These are phyloP conservation scores for Melanotus villosus DNA, from an alignment of 2,888 invertebrate species.

Conservation along the genomic window DNA sequence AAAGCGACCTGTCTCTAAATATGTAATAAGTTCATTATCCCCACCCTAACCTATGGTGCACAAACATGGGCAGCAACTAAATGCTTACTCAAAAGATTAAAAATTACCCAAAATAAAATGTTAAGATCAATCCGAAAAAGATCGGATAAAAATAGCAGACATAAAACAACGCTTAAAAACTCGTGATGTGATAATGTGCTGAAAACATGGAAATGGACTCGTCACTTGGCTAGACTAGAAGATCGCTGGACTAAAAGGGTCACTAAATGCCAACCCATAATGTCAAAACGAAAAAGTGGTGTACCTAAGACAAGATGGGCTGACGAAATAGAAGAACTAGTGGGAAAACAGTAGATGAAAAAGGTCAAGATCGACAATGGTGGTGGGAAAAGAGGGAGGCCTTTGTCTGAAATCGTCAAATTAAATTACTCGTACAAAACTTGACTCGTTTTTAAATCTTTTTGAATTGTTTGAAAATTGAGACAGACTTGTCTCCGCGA, in stretches of 20 bases:
- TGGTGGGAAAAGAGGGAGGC: too few species aligned
- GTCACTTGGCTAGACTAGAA: background rate
- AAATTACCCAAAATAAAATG: conserved; percentile 10
- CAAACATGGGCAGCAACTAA: conserved; percentile 2
- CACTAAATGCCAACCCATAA: background rate
- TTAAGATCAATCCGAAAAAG: background rate
- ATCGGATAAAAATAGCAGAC: background rate
- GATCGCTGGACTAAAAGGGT: conserved; percentile 2
- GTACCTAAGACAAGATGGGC: background rate
- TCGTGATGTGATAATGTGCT: background rate
- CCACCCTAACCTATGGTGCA: too few species aligned
- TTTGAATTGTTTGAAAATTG: too few species aligned
- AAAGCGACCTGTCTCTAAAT: too few species aligned
- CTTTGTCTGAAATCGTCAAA: too few species aligned
- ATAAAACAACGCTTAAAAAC: conserved; percentile 5
- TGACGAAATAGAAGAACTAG: conserved; percentile 1
- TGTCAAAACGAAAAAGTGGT: conserved; percentile 1
- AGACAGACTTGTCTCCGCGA: too few species aligned
- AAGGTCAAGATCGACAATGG: background rate
- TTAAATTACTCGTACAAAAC: too few species aligned
- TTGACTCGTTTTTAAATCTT: too few species aligned
- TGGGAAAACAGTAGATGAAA: background rate
- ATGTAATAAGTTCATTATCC: too few species aligned
- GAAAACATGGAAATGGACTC: background rate
- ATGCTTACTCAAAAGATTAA: background rate